Base-by-base conservation (phyloP, 2,113 vertebrate genomes). In the Dicentrarchus labrax region DNA sequence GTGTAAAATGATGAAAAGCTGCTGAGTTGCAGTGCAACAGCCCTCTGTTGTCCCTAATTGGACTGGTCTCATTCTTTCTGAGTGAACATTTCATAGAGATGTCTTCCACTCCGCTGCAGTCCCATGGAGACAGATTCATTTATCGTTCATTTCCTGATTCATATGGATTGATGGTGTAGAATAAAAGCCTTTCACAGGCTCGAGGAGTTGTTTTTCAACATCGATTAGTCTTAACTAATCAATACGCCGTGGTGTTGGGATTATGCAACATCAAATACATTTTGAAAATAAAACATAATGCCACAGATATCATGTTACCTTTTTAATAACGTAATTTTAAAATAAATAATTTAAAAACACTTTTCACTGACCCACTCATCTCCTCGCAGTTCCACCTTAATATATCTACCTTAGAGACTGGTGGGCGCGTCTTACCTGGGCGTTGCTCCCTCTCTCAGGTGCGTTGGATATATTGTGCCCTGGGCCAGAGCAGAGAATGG, bases 1-100 rank as follows among this genome's bases (percentile, higher is more conserved):
- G 61, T 53, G 43, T 1, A 43, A 30, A 22, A 50, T 12, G 39
- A 36, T 15, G 76, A 76, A 19, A 72, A 68, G 13, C 56, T 76
- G 60, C 60, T 70, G 45, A 76, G 30, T 30, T 2, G 30, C 30
- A 30, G 30, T 30, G 30, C 30, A 30, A 3, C 30, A 30, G 72
- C 13, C 5, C 64, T 81, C 57, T 59, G 41, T 8, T 64, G 47
- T 54, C 60, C n/a, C 72, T 87, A 88, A 91, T 86, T 87, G 80
- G 84, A 80, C 6, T 1, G 0, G 24, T 39, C 41, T 56, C 62
- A 12, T 86, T 88, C 82, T 76, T 57, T 53, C 15, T 47, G 41
- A 6, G 39, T 9, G 74, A 76, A 76, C 59, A 24, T 74, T 43
- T 79, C 10, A 74, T 8, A 17, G 60, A 56, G 56, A 80, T 43